Evolutionary conservation across 2,113 vertebrate genomes (phyloP), one percentile per base, ranked within the genome.

Genomic region (Brachyistius frenatus): DNA sequence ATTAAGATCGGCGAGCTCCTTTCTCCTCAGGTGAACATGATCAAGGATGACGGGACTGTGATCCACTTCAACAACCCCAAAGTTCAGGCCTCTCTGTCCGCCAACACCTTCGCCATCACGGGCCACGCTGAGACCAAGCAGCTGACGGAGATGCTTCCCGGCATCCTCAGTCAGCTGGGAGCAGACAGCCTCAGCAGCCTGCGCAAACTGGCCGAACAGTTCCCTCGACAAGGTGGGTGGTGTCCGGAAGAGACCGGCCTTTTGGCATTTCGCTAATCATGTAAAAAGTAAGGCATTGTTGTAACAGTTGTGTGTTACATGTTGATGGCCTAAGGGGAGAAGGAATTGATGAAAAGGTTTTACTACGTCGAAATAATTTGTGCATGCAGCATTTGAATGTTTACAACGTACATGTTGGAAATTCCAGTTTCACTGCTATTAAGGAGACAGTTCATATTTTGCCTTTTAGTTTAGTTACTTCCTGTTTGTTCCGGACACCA

Each of bases 51-150:
- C 76, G 97, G 97, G 54, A 98, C 97, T 49, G 97, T 98, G 91
- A 98, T 99, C 94, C 97, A 99, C 92, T 99, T 98, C 94, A 99
- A 99, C 92, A 99, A 98, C 86, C 97, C 97, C 89, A 99, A 99
- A 95, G 97, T 98, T 87, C 97, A 98, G 73, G 97, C 97, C 61
- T 99, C 97, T 84, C 95, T 98, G 47, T 98, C 97, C 39, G 97
- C 97, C 88, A 99, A 99, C 87, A 99, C 97, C 52, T 98, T 99
- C 84, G 97, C 97, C 81, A 98, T 99, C 92, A 98, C 97, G 33
- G 97, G 97, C 85, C 97, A 98, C 58, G 97, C 96, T 76, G 97
- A 98, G 92, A 96, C 96, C 90, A 98, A 99, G 94, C 97, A 97
- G 90, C 96, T 99, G 90, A 98, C 97, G 78, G 97, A 99, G 96